Evolutionary conservation across 2,113 vertebrate species (phyloP), one percentile per base, ranked within the genome.

Genomic region (Datnioides undecimradiatus): DNA sequence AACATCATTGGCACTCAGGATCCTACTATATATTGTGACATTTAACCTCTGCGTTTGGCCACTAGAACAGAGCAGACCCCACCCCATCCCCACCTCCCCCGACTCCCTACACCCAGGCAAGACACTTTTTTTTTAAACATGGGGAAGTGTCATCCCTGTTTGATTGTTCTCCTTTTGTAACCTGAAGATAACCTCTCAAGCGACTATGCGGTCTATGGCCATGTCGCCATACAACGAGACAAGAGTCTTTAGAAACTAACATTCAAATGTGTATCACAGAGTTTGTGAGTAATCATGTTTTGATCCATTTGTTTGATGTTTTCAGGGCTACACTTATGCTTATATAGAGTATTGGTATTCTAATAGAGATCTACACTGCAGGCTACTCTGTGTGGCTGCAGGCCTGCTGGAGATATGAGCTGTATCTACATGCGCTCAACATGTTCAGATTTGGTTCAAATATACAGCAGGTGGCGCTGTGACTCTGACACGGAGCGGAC

Each of bases 1-100:
- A 97, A 95, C 95, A 93, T 96, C 96, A 96, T 98, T 99, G 97
- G 97, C 97, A 99, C 96, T 91, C 91, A 65, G 92, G 82, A 93
- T 95, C 91, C 86, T 91, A 52, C 49, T 51, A 52, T 52, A 93
- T 96, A 93, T 94, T 94, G 93, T 95, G 94, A 94, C 89, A 84
- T 94, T 95, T 93, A 89, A 93, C 92, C 95, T 94, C 94, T 83
- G 90, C 78, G 75, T 95, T 94, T 95, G 94, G 94, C 94, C 93
- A 93, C 94, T 94, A 92, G 90, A 95, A 93, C 92, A 93, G 91
- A 77, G 86, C 88, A 83, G 90, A 78, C 71, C 84, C 86, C 60
- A 49, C 45, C 75, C 78, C 49, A 79, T 64, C 83, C 71, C 36
- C 52, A 33, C 71, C 57, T 29, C 59, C 81, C 58, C 72, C 73